Conservation (phyloP, 2,113 vertebrate species). For the Lanius ludovicianus region DNA sequence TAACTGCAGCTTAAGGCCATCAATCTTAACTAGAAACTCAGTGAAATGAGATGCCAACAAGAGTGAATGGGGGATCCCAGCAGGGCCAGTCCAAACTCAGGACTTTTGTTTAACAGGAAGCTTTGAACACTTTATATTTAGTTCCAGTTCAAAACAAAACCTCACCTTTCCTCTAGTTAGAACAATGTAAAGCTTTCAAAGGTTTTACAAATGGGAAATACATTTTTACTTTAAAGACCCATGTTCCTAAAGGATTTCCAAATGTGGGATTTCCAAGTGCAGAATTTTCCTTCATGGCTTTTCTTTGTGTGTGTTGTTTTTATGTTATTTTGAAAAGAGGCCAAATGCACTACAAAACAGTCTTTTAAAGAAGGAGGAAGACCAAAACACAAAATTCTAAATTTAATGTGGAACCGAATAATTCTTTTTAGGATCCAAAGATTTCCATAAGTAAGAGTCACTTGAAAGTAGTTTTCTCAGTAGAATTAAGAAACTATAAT, state of each 20-base stretch:
- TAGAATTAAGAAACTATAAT: neutral
- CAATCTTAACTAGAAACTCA: neutral
- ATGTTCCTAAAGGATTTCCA: neutral
- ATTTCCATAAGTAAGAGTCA: neutral
- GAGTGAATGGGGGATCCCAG: neutral
- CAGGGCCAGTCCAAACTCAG: neutral
- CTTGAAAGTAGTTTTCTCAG: neutral
- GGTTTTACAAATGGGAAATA: neutral
- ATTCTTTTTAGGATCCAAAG: neutral
- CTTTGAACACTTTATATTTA: neutral
- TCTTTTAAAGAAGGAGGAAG: neutral
- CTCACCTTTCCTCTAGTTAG: neutral
- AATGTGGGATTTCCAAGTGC: neutral
- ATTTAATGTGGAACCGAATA: neutral
- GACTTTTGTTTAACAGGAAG: neutral
- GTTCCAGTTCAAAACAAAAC: neutral
- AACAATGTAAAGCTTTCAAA: neutral
- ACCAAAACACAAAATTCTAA: neutral
- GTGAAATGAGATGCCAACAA: neutral
- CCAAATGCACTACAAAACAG: neutral
- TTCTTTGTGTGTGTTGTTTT: neutral
- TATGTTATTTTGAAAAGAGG: neutral
- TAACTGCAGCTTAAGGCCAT: neutral
- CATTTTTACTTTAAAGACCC: neutral
- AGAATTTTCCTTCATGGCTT: neutral